Percentiles rank a stretch among this genome's conserved stretches.
Evolutionary conservation across 2,888 invertebrate species (phyloP).

Genomic region (Meiosimyza decipiens): DNA sequence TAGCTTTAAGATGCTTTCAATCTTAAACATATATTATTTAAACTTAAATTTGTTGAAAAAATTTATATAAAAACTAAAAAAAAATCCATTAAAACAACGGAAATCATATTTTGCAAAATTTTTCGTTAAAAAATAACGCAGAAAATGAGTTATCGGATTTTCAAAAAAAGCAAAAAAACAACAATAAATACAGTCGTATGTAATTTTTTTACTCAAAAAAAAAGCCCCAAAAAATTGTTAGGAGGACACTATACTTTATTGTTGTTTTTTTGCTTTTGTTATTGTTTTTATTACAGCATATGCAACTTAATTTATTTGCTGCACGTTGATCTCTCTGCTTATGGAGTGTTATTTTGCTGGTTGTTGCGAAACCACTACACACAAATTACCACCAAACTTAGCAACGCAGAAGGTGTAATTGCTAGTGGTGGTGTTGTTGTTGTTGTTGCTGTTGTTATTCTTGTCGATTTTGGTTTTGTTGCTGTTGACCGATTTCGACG

Average conservation of each 20-base stretch:
- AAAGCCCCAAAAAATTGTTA: background rate
- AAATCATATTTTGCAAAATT: too few relatives aligned
- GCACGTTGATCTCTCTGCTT: constrained; percentile 21
- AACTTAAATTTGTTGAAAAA: too few relatives aligned
- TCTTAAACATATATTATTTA: too few relatives aligned
- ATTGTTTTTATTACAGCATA: background rate
- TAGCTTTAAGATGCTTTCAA: too few relatives aligned
- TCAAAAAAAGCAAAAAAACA: too few relatives aligned
- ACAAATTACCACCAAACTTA: background rate
- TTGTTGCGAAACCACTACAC: constrained; percentile 16
- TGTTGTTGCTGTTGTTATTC: background rate
- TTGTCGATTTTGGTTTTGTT: too few relatives aligned
- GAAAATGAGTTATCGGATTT: too few relatives aligned
- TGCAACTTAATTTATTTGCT: constrained; percentile 25
- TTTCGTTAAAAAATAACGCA: too few relatives aligned
- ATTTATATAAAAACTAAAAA: too few relatives aligned
- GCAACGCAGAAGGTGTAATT: constrained; percentile 15
- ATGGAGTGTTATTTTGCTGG: background rate
- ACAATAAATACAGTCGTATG: constrained; percentile 10
- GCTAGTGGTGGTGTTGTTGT: background rate
- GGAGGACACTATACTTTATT: constrained; percentile 8
- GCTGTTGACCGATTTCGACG: too few relatives aligned
- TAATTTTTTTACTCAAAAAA: background rate
- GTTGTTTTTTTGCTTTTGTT: constrained; percentile 3
- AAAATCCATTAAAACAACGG: too few relatives aligned